Conservation (phyloP, 2,888 invertebrate genomes). For the Mycalesis mineus region DNA sequence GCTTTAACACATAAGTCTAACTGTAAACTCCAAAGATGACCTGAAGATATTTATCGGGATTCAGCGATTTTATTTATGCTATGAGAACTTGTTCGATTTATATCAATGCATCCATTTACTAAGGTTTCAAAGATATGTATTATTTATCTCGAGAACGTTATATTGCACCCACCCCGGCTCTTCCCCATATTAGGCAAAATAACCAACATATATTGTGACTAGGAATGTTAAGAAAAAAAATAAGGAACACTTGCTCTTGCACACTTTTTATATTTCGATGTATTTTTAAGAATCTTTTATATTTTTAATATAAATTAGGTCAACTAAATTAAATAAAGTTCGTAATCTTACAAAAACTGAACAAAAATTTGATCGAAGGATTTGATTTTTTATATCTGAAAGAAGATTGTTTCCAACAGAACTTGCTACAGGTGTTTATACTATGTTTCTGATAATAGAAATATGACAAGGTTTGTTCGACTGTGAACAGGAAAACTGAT, state of each 20-base stretch:
- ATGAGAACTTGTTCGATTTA: conserved; percentile 1
- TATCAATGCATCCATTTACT: not conserved
- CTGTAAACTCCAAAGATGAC: too few relatives aligned
- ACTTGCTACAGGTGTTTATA: too few relatives aligned
- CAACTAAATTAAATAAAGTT: not conserved
- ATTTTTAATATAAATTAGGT: not conserved
- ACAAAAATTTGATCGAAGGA: not conserved
- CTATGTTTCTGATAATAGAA: too few relatives aligned
- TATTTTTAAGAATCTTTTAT: not conserved
- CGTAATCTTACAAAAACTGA: not conserved
- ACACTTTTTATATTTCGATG: conserved; percentile 2
- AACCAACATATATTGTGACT: too few relatives aligned
- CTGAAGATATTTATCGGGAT: too few relatives aligned
- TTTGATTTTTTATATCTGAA: not conserved
- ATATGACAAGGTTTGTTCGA: too few relatives aligned
- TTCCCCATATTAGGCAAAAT: conserved; percentile 5
- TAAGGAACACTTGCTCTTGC: not conserved
- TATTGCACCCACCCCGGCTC: conserved; percentile 1
- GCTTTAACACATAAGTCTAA: too few relatives aligned
- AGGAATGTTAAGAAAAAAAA: not conserved
- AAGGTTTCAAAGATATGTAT: too few relatives aligned
- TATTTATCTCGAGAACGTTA: too few relatives aligned
- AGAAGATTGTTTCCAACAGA: too few relatives aligned
- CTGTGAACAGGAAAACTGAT: too few relatives aligned
- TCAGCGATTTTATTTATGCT: not conserved